A percentile compares a stretch with the other conserved stretches of the same genome.
phyloP scores from a whole-genome alignment of 2,888 invertebrate species.

The Tachystola acroxantha region DNA sequence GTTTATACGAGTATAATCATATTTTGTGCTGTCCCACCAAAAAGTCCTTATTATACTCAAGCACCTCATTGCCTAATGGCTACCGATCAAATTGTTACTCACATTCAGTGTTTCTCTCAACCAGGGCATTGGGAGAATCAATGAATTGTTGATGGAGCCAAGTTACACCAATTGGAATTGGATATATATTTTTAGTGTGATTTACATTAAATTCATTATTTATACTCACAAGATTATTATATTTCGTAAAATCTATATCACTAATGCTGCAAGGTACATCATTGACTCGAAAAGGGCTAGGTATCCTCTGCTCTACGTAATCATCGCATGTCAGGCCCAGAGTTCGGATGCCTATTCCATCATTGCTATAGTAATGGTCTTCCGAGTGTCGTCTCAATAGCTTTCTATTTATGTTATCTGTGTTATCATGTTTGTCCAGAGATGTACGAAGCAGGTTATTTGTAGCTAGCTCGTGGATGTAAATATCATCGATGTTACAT shows the following conservation, averaged over 20 bases:
- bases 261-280: constrained; percentile 40
- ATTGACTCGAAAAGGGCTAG: constrained; percentile 30
- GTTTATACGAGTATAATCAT: no score
- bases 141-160: no score
- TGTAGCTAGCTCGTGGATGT: constrained; percentile 34
- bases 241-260: constrained; percentile 54
- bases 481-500: constrained; percentile 43
- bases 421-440: constrained; percentile 20
- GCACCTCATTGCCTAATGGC: no score
- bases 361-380: constrained; percentile 26
- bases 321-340: constrained; percentile 55
- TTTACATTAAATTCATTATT: no score
- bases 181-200: no score
- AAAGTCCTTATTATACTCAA: no score
- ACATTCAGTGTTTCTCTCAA: no score
- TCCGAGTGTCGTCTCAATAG: no score
- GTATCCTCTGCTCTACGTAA: constrained; percentile 51
- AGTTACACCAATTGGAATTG: no score
- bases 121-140: no score
- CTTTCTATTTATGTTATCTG: constrained; percentile 18
- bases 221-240: constrained; percentile 50
- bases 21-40: no score
- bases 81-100: no score
- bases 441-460: constrained; percentile 19
- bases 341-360: constrained; percentile 39